Evolutionary conservation across 2,113 vertebrate genomes (phyloP).

Genomic region (Alexandromys fortis): DNA sequence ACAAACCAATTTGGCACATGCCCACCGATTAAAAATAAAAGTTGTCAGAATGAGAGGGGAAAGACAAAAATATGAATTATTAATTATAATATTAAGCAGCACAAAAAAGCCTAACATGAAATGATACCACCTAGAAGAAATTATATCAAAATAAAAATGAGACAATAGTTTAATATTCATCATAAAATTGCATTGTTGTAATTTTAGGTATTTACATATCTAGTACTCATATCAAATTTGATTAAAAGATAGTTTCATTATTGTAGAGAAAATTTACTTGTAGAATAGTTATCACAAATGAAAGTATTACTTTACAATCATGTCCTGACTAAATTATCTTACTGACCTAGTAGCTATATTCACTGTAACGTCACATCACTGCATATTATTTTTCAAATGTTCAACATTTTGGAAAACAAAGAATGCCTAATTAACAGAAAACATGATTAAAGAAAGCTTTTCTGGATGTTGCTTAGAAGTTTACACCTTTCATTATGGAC

Average conservation of each 20-base stretch:
- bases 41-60: conserved; percentile 88
- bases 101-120: conserved; percentile 87
- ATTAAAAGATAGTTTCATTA: conserved; percentile 57
- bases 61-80: conserved; percentile 90
- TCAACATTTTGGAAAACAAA: neutral
- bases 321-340: conserved; percentile 17
- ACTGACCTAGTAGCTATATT: conserved; percentile 24
- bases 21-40: conserved; percentile 91
- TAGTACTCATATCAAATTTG: conserved; percentile 26
- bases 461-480: conserved; percentile 24
- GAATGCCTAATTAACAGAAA: conserved; percentile 38
- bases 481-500: neutral
- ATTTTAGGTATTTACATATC: conserved; percentile 44
- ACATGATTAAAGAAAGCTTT: neutral
- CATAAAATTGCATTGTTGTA: conserved; percentile 35
- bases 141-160: conserved; percentile 79
- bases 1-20: conserved; percentile 89
- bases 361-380: neutral
- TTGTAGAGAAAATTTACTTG: conserved; percentile 47
- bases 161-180: conserved; percentile 46
- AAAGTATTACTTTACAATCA: conserved; percentile 3
- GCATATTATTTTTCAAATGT: conserved; percentile 34
- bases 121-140: conserved; percentile 84
- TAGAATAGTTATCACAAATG: neutral
- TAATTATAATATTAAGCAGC: conserved; percentile 88